phyloP scores from a whole-genome alignment of 2,113 vertebrate genomes.

The Marmota monax region DNA sequence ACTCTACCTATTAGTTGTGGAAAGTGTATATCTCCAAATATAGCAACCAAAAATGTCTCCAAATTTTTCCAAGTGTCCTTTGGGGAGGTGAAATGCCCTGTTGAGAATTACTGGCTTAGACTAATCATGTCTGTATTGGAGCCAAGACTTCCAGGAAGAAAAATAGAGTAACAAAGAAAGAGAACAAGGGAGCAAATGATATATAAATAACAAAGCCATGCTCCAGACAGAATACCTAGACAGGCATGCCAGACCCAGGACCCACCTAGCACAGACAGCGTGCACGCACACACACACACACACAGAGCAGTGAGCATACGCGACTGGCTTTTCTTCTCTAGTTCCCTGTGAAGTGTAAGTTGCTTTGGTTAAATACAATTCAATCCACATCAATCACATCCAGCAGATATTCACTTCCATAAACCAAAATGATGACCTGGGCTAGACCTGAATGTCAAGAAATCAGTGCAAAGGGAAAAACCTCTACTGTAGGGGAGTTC shows the following conservation, averaged over 20 bases:
- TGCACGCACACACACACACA: not conserved
- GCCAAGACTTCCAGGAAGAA: not conserved
- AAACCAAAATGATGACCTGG: not conserved
- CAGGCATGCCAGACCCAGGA: accelerated
- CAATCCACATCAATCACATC: not conserved
- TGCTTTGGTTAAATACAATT: not conserved
- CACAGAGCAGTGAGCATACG: no score
- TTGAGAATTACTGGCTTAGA: not conserved
- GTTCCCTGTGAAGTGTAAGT: not conserved
- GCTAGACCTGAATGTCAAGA: not conserved
- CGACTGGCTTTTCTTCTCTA: not conserved
- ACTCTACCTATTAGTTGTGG: not conserved
- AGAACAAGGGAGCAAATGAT: not conserved
- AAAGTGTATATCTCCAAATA: not conserved
- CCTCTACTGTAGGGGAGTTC: not conserved
- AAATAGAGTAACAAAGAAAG: no score
- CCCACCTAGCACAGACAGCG: not conserved
- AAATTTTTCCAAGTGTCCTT: not conserved
- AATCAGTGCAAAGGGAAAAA: not conserved
- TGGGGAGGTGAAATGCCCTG: not conserved
- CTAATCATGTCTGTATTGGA: not conserved
- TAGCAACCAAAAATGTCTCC: not conserved
- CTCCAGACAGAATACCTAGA: not conserved
- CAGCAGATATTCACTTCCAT: not conserved
- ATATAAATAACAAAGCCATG: no score